Percentiles rank a stretch among this genome's conserved stretches.
phyloP scores from a whole-genome alignment of 2,888 invertebrate species.

The Leistus spinibarbis region DNA sequence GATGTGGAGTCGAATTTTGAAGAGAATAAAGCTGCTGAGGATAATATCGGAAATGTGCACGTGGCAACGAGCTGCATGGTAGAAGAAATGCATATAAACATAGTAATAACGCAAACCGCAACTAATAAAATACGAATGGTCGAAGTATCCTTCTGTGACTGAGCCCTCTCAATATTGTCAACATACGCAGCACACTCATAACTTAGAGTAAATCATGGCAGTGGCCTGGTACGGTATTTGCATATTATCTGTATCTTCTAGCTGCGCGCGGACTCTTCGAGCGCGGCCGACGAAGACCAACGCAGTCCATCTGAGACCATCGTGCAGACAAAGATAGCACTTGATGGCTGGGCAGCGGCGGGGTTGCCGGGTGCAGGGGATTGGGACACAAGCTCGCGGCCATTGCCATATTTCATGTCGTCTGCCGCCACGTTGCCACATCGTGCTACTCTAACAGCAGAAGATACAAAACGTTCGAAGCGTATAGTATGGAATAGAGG shows the following conservation, averaged over 20 bases:
- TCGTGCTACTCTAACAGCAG: constrained; percentile 35
- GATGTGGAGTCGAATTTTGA: too few relatives aligned
- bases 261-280: constrained; percentile 8
- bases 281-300: constrained; percentile 40
- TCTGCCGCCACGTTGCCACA: constrained; percentile 53
- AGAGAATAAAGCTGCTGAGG: too few relatives aligned
- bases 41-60: neutral
- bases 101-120: neutral
- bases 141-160: constrained; percentile 13
- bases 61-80: too few relatives aligned
- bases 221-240: constrained; percentile 45
- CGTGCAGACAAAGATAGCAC: constrained; percentile 35
- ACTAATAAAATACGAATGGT: neutral
- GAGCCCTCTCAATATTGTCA: constrained; percentile 47
- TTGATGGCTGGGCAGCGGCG: constrained; percentile 27
- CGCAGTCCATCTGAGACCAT: neutral
- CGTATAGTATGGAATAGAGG: too few relatives aligned
- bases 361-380: constrained; percentile 43
- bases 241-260: constrained; percentile 46
- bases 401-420: constrained; percentile 56
- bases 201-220: constrained; percentile 46
- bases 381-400: constrained; percentile 52
- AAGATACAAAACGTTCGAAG: constrained; percentile 8
- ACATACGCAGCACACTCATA: constrained; percentile 43
- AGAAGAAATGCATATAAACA: neutral